Base-by-base conservation (phyloP, 2,888 invertebrate genomes). In the Drosophila mercatorum region DNA sequence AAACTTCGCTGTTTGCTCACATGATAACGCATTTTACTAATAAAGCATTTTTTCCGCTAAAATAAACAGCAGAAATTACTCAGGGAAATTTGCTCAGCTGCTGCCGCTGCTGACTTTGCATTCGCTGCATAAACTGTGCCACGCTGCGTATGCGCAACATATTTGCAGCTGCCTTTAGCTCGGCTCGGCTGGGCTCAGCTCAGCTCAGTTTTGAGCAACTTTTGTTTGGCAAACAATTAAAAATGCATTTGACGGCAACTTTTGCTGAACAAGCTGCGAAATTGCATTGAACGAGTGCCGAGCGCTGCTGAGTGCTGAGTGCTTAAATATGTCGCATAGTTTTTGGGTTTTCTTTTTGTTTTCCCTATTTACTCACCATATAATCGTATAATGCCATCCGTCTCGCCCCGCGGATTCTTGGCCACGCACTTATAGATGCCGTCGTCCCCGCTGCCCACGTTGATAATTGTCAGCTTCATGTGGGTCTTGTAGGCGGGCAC, bases 391-490 rank as follows among this genome's bases (percentile, higher is more conserved):
- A 96, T 96, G 75, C 97, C 97, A 93, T 97, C 97, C 2, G 97
- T 97, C 91, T 97, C 97, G 68, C 97, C 97, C 58, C 97, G 94
- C 14, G 97, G 97, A 93, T 98, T 98, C 93, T 97, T 97, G 44
- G 97, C 93, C 49, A 93, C 95, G 82, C 97, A 97, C 92, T 97
- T 97, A 93, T 97, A 97, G 59, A 95, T 96, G 31, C 97, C 97
- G 91, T 96, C 97, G 93, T 98, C 98, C 83, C 94, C 95, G 78
- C 95, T 95, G 88, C 95, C 94, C 65, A 98, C 95, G 92, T 96
- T 95, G 85, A 94, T 94, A 84, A 98, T 97, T 68, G 96, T 95
- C 64, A 98, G 94, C 83, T 95, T 95, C 97, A 98, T 98, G 91
- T 97, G 97, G 1, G 96, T 97, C 92, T 97, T 97, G 92, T 97